Conservation (phyloP, 2,113 vertebrate genomes). For the Neotoma lepida region DNA sequence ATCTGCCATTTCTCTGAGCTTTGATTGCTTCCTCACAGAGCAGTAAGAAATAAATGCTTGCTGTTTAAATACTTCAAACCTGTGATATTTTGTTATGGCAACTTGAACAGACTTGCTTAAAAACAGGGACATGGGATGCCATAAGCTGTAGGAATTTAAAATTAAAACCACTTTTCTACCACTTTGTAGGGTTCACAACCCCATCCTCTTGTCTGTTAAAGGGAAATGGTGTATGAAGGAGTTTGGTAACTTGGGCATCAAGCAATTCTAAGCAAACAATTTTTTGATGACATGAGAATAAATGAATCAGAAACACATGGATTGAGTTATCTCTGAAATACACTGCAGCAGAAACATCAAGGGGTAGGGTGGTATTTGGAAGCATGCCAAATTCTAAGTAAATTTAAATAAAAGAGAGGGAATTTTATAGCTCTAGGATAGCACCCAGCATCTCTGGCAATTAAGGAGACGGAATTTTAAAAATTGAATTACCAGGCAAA, state of each 20-base stretch:
- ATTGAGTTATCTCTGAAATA: constrained; percentile 59
- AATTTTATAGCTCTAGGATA: constrained; percentile 24
- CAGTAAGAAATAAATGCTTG: background rate
- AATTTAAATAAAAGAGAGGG: background rate
- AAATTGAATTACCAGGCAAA: background rate
- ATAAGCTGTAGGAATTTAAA: constrained; percentile 23
- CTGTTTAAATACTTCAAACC: background rate
- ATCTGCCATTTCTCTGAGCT: background rate
- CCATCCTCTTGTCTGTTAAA: constrained; percentile 20
- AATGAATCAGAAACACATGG: constrained; percentile 69
- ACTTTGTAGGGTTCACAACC: background rate
- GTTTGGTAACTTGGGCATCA: constrained; percentile 55
- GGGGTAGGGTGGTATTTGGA: constrained; percentile 34
- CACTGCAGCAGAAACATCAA: constrained; percentile 34
- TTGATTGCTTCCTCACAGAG: background rate
- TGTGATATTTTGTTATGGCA: constrained; percentile 5
- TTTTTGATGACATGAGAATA: constrained; percentile 70
- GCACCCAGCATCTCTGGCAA: background rate
- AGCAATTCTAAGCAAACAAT: constrained; percentile 65
- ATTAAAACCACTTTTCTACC: background rate
- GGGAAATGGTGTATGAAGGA: constrained; percentile 27
- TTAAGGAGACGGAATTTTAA: constrained; percentile 22
- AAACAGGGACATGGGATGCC: background rate
- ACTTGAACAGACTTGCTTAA: background rate
- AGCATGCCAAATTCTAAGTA: constrained; percentile 52